Conservation (phyloP, 64 coral and sea anemone species). For the Platygyra sinensis region DNA sequence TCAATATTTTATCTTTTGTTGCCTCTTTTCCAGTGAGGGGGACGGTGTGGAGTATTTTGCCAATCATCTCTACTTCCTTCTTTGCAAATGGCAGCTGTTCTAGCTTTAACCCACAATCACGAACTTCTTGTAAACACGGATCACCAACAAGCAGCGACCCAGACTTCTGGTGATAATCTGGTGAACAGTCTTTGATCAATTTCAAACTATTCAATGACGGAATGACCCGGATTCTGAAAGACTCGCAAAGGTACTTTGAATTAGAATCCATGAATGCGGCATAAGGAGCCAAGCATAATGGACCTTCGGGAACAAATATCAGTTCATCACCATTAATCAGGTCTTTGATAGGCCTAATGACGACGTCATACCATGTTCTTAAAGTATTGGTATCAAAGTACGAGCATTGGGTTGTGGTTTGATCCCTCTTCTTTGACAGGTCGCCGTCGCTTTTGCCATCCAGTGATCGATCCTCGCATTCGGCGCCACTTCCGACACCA, state of each 20-base stretch:
- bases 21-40: not conserved
- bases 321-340: no score
- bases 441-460: no score
- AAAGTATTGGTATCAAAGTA: no score
- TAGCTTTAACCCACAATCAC: not conserved
- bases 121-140: not conserved
- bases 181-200: slow-evolving; percentile 7
- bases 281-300: no score
- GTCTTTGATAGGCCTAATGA: no score
- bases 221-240: slow-evolving; percentile 2
- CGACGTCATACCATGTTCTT: no score
- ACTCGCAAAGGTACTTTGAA: not conserved
- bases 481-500: no score
- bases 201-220: slow-evolving; percentile 29
- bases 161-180: not conserved
- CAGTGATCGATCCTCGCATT: no score
- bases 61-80: not conserved
- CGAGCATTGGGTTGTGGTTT: no score
- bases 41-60: not conserved
- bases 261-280: no score
- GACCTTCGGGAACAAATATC: no score
- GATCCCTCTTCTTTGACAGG: no score
- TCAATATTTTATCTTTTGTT: not conserved
- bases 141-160: slow-evolving; percentile 24
- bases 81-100: not conserved